These are phyloP conservation scores for Hetaerina americana DNA, from an alignment of 1,140 invertebrate species.

Conservation along the genomic window DNA sequence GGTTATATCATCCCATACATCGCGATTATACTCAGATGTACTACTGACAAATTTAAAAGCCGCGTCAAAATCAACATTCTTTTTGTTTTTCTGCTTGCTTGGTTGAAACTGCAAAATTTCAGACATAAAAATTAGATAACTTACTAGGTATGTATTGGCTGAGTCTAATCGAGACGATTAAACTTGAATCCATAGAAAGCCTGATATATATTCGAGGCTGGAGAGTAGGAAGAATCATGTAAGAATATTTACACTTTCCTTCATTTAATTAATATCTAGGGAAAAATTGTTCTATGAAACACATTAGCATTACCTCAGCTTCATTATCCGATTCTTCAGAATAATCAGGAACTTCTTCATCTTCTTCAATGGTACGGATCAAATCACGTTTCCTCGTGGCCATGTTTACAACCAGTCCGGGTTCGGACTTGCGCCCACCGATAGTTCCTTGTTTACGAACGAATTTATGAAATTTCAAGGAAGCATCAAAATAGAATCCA, in stretches of 20 bases:
- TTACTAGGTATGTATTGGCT: background rate
- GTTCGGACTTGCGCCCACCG: no score
- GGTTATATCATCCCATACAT: conserved; percentile 72
- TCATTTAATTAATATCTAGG: no score
- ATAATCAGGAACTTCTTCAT: conserved; percentile 58
- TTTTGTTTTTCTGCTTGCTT: conserved; percentile 54
- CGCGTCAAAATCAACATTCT: conserved; percentile 55
- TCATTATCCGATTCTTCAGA: conserved; percentile 72
- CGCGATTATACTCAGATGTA: conserved; percentile 60
- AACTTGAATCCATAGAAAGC: no score
- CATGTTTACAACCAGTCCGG: background rate
- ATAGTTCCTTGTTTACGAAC: no score
- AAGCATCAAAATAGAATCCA: no score
- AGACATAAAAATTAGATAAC: background rate
- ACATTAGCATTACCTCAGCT: conserved; percentile 64
- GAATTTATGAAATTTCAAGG: no score
- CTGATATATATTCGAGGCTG: no score
- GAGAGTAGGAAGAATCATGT: no score
- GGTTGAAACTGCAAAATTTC: conserved; percentile 56
- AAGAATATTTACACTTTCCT: no score
- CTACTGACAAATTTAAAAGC: conserved; percentile 61
- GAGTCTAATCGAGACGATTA: background rate
- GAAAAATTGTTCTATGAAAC: no score
- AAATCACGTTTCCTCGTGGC: conserved; percentile 25
- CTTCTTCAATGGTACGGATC: conserved; percentile 62